Base-by-base conservation (phyloP, 1,140 invertebrate species). In the Drosophila leontia region DNA sequence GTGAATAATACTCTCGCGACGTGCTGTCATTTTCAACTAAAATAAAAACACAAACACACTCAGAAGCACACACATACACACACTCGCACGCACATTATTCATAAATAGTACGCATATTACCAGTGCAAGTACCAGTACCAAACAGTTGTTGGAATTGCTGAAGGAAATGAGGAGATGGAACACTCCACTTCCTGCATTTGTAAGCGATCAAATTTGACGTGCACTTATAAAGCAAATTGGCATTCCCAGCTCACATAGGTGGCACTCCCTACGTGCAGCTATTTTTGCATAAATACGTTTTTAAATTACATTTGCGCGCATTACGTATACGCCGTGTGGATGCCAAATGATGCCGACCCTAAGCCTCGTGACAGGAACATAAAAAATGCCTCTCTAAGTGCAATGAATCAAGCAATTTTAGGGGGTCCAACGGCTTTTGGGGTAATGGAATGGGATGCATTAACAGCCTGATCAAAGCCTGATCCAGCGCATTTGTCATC, bases 11-110 rank as follows among this genome's bases (percentile, higher is more conserved):
- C 68, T 75, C 63, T 67, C 75, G 70, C 75, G 85, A 90, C 85
- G 85, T 90, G 85, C 81, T 82, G 78, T 77, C 81, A 90, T 90
- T 90, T 85, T 55, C 58, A 78, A 84, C 78, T 84, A 85, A 90
- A 84, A 90, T 78, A 90, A 84, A 78, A 85, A 87, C 58, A 82
- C 74, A 81, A 55, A 87, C 51, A 64, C 41, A 35, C 23, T 62
- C 19, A 53, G n/a, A 44, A 32, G 64, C 29, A 42, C 55, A 41
- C 42, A n/a, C 5, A 29, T 3, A 29, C 5, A 29, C 26, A 29
- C 51, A 32, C 19, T 26, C 55, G 50, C 70, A 70, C 56, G 61
- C 69, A 72, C 58, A 74, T 90, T 90, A 80, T 81, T 88, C 80
- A 88, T 88, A 88, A 90, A 88, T 81, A 81, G 69, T 71, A 77